A percentile compares a stretch with the other conserved stretches of the same genome.
Evolutionary conservation across 2,888 invertebrate genomes (phyloP).

Genomic region (Fragum fragum): DNA sequence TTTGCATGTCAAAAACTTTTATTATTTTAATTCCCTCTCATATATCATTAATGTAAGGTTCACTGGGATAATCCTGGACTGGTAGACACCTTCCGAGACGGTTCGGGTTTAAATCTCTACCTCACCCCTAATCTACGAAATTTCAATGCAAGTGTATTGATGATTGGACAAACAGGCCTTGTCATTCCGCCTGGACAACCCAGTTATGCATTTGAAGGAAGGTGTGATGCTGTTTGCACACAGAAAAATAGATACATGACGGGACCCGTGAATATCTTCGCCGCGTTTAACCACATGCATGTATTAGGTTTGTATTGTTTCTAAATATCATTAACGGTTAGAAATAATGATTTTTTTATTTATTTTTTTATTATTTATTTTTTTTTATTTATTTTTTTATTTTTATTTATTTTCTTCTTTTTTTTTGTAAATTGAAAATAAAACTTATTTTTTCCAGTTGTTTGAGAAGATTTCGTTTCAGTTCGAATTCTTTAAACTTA

Average conservation of each 20-base stretch:
- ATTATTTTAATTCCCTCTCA: too few species aligned
- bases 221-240: constrained; percentile 22
- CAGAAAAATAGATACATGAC: not conserved
- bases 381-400: too few species aligned
- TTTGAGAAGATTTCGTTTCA: too few species aligned
- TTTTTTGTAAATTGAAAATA: too few species aligned
- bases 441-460: too few species aligned
- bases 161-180: constrained; percentile 51
- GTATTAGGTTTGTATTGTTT: constrained; percentile 50
- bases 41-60: too few species aligned
- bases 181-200: constrained; percentile 54
- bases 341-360: too few species aligned
- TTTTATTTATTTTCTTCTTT: too few species aligned
- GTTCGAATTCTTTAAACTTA: too few species aligned
- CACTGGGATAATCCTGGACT: constrained; percentile 60
- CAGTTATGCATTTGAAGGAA: not conserved
- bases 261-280: constrained; percentile 13
- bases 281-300: constrained; percentile 27
- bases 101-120: constrained; percentile 47
- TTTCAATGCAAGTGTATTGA: constrained; percentile 53
- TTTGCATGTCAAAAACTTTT: too few species aligned
- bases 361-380: too few species aligned
- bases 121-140: constrained; percentile 33
- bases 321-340: too few species aligned
- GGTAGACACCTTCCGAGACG: constrained; percentile 23